Base-by-base conservation (phyloP, 2,113 vertebrate species). In the Passerina amoena region DNA sequence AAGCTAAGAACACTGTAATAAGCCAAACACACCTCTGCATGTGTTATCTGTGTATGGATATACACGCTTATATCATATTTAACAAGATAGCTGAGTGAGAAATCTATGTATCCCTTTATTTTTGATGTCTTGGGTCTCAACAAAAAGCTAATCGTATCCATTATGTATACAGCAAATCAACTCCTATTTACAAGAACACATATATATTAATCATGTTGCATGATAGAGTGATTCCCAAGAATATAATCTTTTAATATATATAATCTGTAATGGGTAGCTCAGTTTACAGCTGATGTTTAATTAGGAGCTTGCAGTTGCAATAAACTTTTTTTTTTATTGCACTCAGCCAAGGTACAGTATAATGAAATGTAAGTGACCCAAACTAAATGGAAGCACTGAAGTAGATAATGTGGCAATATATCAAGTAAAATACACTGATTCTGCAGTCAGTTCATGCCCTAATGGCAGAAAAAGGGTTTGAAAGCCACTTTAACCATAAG, bases 401-500 rank as follows among this genome's bases (percentile, higher is more conserved):
- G 76, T 91, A 91, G 65, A 79, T 86, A 73, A 69, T 82, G 75
- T 94, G 77, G 61, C 96, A 86, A 54, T 94, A 90, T 90, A 82
- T 97, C 96, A 96, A 94, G 85, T 68, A 84, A 86, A 77, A 82
- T 95, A 95, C 60, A 89, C 65, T 54, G 88, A 96, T 95, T 94
- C 71, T 95, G 60, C 77, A 97, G 89, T 96, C 96, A 97, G 95
- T 94, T 82, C 91, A 88, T 92, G 95, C 89, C 95, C 96, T 97
- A 89, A 88, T 95, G 79, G 88, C 88, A 96, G 88, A 94, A 97
- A 97, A 96, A 96, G 73, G 48, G 79, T 91, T 94, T 96, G 96
- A 98, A 98, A 97, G 88, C 96, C 94, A 95, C 95, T 97, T 97
- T 97, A 94, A 96, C 91, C 66, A 40, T 96, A 97, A 98, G 94